Evolutionary conservation across 1,140 invertebrate genomes (phyloP), one percentile per base, ranked within the genome.

Genomic region (Helicoverpa zea): DNA sequence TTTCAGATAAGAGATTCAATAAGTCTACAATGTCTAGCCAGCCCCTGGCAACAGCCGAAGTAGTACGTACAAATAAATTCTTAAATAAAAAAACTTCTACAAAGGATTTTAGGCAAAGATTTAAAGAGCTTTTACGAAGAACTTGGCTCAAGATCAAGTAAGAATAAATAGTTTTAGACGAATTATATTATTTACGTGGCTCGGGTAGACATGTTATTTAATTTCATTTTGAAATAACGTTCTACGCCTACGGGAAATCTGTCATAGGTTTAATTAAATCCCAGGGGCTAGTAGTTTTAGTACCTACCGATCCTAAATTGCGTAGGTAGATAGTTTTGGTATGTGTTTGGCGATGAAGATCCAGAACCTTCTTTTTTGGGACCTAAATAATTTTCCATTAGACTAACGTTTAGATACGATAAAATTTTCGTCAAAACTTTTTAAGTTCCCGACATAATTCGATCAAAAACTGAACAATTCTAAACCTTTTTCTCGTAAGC

Each of bases 81-180:
- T 43, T 43, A 43, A 43, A 43, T 43, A 43, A 43, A 43, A 35
- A 43, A 43, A 43, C 5, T 43, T 43, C 35, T 43, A 9, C 35
- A 43, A 43, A 43, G 35, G 35, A 43, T 43, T 43, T 43, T 14
- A 74, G 54, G 43, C 30, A 14, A 72, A 58, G 63, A 66, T 47
- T 74, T 29, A 74, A 58, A 16, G 23, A 58, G 54, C 13, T 74
- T 58, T 56, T 59, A 58, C 58, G 30, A 10, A 7, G 16, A 74
- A 43, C n/a, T 58, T 74, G 72, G 72, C 72, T 59, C 35, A 13
- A 35, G 12, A 74, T 74, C 54, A 47, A 74, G 29, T 7, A 43
- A 72, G 51, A 56, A 35, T 29, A 47, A 51, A 68, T 51, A 23
- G 10, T 14, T 66, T 30, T 7, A 29, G 35, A 23, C n/a, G 2